Base-by-base conservation (phyloP, 2,888 invertebrate genomes). In the Ormyrus thymus region DNA sequence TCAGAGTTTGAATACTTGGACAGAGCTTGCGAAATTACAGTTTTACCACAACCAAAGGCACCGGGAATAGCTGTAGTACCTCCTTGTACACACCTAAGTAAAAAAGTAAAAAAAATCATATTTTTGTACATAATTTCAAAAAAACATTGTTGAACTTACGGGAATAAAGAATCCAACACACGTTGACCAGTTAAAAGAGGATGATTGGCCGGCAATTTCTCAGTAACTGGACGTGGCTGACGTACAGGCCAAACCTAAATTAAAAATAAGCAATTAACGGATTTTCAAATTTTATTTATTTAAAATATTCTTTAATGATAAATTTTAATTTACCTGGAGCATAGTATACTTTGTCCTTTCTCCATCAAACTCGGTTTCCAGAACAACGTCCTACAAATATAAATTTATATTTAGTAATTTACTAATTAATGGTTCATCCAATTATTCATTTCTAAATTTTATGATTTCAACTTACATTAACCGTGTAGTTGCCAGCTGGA, bases 1-100 rank as follows among this genome's bases (percentile, higher is more conserved):
- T 99, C 99, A 75, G 98, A 98, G 93, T 99, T 99, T 89, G 98
- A 99, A 92, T 98, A 99, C 91, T 99, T 99, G 87, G 99, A 99
- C 81, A 99, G 92, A 1, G 99, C 97, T 92, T 99, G 99, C 7
- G 99, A 99, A 92, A 99, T 99, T 88, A 99, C 99, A 91, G 99
- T 99, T 93, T 99, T 99, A 86, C 99, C 99, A 91, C 99, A 99
- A 91, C 99, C 99, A 92, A 99, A 99, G 88, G 99, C 99, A 79
- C 99, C 99, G 86, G 98, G 98, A 91, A 99, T 98, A 87, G 98
- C 98, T 2, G 99, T 99, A 59, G 99, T 99, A 83, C 99, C 99
- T 82, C 99, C 99, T 91, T 98, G 98, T 43, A 99, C 98, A 90
- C 98, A 98, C 6, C 96, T 97, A 90, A 0, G 86, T 69, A 10